A percentile compares a stretch with the other conserved stretches of the same genome.
Conservation (phyloP, 2,888 invertebrate species). For the Epinotia bilunana region DNA sequence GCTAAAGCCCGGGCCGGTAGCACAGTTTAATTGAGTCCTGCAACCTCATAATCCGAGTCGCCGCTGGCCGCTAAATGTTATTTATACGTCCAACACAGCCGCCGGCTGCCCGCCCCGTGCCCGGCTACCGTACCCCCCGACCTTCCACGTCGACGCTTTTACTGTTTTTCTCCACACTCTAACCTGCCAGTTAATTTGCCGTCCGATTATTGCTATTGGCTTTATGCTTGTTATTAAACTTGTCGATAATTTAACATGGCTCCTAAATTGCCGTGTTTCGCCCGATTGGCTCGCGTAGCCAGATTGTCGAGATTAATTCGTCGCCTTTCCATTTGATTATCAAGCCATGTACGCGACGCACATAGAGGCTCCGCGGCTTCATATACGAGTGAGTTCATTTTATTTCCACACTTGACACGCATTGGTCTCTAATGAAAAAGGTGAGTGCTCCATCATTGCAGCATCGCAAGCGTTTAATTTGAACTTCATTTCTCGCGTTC, state of each 20-base stretch:
- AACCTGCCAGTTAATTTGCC: conserved; percentile 76
- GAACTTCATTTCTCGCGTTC: conserved; percentile 27
- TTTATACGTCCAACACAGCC: conserved; percentile 77
- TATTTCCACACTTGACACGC: conserved; percentile 28
- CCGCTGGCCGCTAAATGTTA: conserved; percentile 80
- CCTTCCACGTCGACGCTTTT: conserved; percentile 55
- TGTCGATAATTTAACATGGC: conserved; percentile 81
- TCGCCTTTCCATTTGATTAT: conserved; percentile 68
- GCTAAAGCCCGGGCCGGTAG: conserved; percentile 81
- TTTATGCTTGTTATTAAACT: conserved; percentile 80
- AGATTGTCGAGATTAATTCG: conserved; percentile 71
- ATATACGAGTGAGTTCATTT: conserved; percentile 68
- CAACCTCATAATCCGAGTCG: conserved; percentile 81
- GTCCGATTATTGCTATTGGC: conserved; percentile 75
- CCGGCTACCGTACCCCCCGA: conserved; percentile 23
- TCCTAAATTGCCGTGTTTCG: conserved; percentile 77
- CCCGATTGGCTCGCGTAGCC: conserved; percentile 71
- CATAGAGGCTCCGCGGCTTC: conserved; percentile 62
- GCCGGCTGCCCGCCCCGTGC: conserved; percentile 46
- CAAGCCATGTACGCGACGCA: conserved; percentile 70
- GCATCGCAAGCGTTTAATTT: conserved; percentile 25
- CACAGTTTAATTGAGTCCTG: conserved; percentile 83
- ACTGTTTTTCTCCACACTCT: conserved; percentile 72
- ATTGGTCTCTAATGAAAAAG: conserved; percentile 5
- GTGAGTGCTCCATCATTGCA: conserved; percentile 2